Evolutionary conservation across 2,113 vertebrate species (phyloP).

Genomic region (Silurus asotus): DNA sequence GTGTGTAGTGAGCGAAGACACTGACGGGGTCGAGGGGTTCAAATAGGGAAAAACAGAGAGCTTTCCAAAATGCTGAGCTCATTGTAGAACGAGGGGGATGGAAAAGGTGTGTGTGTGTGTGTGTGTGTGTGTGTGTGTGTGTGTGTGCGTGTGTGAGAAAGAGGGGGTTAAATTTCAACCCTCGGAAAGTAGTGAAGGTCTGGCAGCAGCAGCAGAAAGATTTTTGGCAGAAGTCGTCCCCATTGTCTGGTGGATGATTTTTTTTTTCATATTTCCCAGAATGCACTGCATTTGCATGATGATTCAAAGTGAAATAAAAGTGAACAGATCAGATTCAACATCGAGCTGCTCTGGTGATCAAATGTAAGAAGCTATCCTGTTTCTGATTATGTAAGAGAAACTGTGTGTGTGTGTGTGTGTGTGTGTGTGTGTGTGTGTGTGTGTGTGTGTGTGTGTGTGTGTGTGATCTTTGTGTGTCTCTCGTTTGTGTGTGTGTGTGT

Average conservation of each 20-base stretch:
- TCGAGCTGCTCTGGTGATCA: background rate
- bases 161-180: constrained; percentile 35
- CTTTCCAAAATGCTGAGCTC: constrained; percentile 34
- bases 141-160: background rate
- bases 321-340: constrained; percentile 9
- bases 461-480: background rate
- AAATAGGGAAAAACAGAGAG: constrained; percentile 21
- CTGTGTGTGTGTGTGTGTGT: constrained; percentile 22
- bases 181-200: constrained; percentile 25
- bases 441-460: background rate
- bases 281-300: constrained; percentile 34
- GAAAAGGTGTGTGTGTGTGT: constrained; percentile 22
- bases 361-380: background rate
- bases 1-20: background rate
- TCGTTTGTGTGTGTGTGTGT: background rate
- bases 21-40: constrained; percentile 40
- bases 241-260: constrained; percentile 42
- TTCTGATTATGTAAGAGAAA: constrained; percentile 1
- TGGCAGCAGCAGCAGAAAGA: constrained; percentile 9
- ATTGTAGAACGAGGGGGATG: constrained; percentile 5
- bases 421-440: constrained; percentile 7
- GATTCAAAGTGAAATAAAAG: constrained; percentile 15
- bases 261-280: constrained; percentile 43
- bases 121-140: constrained; percentile 16
- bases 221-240: constrained; percentile 45